Conservation (phyloP, 2,797 vertebrate genomes). For the Tokudaia muenninki region DNA sequence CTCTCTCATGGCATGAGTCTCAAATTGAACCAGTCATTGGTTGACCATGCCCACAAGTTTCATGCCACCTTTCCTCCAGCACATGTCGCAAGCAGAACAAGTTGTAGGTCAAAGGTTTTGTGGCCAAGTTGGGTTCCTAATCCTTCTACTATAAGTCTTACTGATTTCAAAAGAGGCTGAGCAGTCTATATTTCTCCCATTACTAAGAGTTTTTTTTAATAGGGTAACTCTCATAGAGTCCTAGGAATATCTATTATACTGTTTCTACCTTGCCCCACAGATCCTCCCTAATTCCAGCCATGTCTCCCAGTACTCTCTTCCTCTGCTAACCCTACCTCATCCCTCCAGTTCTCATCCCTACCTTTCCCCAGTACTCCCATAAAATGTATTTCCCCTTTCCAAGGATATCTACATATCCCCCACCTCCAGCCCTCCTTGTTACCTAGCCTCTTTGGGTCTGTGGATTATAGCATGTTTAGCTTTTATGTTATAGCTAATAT, state of each 20-base stretch:
- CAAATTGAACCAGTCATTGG: background rate
- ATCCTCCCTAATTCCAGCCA: background rate
- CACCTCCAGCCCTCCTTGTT: background rate
- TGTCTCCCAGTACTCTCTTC: background rate
- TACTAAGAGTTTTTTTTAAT: background rate
- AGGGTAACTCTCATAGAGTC: background rate
- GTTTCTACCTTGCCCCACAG: background rate
- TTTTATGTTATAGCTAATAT: background rate
- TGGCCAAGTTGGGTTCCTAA: background rate
- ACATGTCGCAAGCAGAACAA: background rate
- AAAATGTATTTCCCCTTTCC: background rate
- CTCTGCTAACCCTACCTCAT: background rate
- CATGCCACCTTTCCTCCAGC: background rate
- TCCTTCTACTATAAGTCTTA: background rate
- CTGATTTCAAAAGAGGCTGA: background rate
- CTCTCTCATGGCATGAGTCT: background rate
- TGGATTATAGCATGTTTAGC: background rate
- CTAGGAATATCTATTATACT: background rate
- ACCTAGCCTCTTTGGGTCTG: background rate
- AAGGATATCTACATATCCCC: background rate
- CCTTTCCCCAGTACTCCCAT: background rate
- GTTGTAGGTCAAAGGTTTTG: background rate
- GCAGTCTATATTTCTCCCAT: background rate
- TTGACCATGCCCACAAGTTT: background rate
- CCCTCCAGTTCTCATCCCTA: background rate